Evolutionary conservation across 2,888 invertebrate genomes (phyloP), one percentile per base, ranked within the genome.

Genomic region (Brenthis hecate): DNA sequence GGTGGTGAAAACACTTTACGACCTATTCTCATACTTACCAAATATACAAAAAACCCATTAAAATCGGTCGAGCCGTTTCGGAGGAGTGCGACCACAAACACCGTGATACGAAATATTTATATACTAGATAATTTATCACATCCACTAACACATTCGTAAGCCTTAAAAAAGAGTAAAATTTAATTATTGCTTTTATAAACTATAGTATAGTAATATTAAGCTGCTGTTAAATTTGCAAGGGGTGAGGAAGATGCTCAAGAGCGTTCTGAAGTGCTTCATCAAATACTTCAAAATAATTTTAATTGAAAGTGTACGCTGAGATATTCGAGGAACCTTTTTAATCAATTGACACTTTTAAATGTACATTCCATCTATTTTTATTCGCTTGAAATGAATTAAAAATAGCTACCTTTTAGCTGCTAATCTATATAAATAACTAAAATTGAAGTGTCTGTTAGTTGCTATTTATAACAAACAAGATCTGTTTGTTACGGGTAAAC

Each of bases 261-360:
- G 60, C 4, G 28, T 5, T 5, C 60, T 48, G 50, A n/a, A 32
- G 60, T 50, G 50, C 60, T 60, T 60, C 50, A 60, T 60, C 60
- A 50, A 60, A 60, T 50, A 60, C 16, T 50, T 50, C n/a, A 32
- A n/a, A 60, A 60, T 60, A 60, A 43, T 60, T 60, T 60, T 60
- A 60, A 60, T 50, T 60, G 60, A 60, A 60, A 60, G 50, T 50
- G 28, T 50, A 50, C 60, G 50, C 16, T 23, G n/a, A 50, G 50
- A 50, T 60, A 60, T 60, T 60, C 60, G n/a, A 60, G 50, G n/a
- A 36, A 16, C 60, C 36, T 43, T 43, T 48, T 60, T 60, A 60
- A 50, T 50, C 28, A 60, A 60, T 60, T 50, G 58, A 60, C 58
- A 60, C 48, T 2, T 60, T 60, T 48, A 48, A 58, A 50, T 50